A percentile compares a stretch with the other conserved stretches of the same genome.
Conservation (phyloP, 2,888 invertebrate species). For the Boloria selene region DNA sequence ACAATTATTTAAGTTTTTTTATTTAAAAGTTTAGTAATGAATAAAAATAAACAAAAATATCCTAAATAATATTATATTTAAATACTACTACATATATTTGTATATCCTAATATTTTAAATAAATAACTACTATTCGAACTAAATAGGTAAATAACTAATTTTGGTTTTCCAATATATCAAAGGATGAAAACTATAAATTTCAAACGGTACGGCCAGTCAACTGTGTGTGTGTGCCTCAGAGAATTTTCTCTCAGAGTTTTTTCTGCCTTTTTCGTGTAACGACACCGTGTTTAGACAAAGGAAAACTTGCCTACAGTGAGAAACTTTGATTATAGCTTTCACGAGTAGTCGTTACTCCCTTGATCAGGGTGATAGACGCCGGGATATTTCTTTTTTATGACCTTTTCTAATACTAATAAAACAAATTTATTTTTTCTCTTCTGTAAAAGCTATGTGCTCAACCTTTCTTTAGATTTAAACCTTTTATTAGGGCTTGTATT, state of each 20-base stretch:
- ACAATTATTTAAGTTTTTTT: too few relatives aligned
- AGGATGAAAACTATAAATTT: conserved; percentile 52
- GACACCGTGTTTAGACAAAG: conserved; percentile 80
- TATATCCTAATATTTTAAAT: too few relatives aligned
- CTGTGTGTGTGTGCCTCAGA: conserved; percentile 56
- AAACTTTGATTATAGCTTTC: conserved; percentile 81
- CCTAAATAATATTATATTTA: too few relatives aligned
- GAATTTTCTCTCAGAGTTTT: conserved; percentile 74
- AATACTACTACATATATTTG: too few relatives aligned
- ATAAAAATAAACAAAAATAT: too few relatives aligned
- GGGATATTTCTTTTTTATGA: conserved; percentile 77
- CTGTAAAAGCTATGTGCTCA: conserved; percentile 57
- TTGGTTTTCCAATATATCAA: too few relatives aligned
- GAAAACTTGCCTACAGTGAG: conserved; percentile 76
- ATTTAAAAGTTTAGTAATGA: neutral
- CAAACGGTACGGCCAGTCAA: conserved; percentile 65
- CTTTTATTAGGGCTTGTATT: too few relatives aligned
- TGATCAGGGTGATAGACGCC: conserved; percentile 77
- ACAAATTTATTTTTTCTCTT: conserved; percentile 74
- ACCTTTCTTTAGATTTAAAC: too few relatives aligned
- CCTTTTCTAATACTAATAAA: conserved; percentile 79
- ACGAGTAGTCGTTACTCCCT: conserved; percentile 72
- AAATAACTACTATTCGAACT: too few relatives aligned
- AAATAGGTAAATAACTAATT: too few relatives aligned
- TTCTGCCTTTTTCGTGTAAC: conserved; percentile 79